These are phyloP conservation scores for Coreoperca whiteheadi DNA, from an alignment of 2,113 vertebrate genomes.

Conservation along the genomic window DNA sequence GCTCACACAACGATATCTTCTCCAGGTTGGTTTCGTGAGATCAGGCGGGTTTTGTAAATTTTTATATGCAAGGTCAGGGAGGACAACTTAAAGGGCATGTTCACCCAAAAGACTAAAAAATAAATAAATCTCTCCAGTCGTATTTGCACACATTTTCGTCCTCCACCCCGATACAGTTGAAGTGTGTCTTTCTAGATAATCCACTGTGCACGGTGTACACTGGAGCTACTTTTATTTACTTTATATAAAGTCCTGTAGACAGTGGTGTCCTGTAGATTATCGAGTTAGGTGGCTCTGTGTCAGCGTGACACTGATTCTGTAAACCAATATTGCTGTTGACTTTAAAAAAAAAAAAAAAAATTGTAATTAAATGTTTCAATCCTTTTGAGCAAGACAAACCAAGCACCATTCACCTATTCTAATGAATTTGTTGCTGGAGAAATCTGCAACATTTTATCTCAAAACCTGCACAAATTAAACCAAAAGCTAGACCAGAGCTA, in stretches of 20 bases:
- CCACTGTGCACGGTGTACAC: background rate
- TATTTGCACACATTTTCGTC: background rate
- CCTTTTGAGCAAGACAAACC: background rate
- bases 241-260: no score
- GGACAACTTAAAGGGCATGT: background rate
- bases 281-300: background rate
- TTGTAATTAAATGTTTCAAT: background rate
- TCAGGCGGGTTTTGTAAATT: background rate
- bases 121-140: background rate
- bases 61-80: no score
- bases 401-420: no score
- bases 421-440: no score
- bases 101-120: background rate
- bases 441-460: no score
- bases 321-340: background rate
- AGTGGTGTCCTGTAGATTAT: background rate
- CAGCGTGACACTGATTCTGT: background rate
- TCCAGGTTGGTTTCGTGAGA: constrained; percentile 89
- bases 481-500: background rate
- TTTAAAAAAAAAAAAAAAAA: no score
- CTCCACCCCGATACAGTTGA: background rate
- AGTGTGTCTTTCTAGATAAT: background rate
- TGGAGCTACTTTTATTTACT: background rate
- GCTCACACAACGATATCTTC: constrained; percentile 98
- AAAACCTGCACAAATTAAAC: background rate